These are phyloP conservation scores for Perithous albicinctus DNA, from an alignment of 2,888 invertebrate species.

Conservation along the genomic window DNA sequence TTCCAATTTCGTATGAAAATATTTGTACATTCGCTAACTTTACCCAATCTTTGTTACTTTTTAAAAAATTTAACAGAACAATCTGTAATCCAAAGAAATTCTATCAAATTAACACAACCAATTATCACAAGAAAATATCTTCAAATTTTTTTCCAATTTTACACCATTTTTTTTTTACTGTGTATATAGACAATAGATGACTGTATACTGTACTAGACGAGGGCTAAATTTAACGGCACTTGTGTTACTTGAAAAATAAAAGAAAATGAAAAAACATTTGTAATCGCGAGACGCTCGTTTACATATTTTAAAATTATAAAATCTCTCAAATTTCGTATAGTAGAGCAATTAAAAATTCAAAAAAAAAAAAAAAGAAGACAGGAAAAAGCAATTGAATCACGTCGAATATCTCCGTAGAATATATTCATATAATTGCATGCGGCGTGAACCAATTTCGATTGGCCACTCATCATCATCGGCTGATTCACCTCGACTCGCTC, in stretches of 20 bases:
- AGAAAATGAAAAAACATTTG: not conserved
- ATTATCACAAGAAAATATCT: too few relatives aligned
- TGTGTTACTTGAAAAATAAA: not conserved
- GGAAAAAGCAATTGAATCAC: not conserved
- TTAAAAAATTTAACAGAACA: too few relatives aligned
- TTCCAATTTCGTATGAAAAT: too few relatives aligned
- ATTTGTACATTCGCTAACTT: too few relatives aligned
- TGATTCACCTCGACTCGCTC: constrained; percentile 44
- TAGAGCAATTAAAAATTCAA: not conserved
- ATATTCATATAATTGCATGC: constrained; percentile 60
- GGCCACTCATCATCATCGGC: constrained; percentile 35
- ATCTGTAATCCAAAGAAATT: too few relatives aligned
- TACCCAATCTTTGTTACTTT: too few relatives aligned
- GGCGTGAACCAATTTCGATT: constrained; percentile 45
- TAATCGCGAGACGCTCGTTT: not conserved
- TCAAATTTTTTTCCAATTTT: too few relatives aligned
- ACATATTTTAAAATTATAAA: too few relatives aligned
- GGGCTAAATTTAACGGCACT: not conserved
- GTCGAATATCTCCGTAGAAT: constrained; percentile 3
- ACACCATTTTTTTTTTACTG: too few relatives aligned
- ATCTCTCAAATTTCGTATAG: not conserved
- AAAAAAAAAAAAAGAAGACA: constrained; percentile 21
- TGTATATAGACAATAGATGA: constrained; percentile 22
- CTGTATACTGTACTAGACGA: constrained; percentile 7
- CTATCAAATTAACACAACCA: too few relatives aligned